Evolutionary conservation across 2,888 invertebrate genomes (phyloP).

Genomic region (Cephalotes varians): DNA sequence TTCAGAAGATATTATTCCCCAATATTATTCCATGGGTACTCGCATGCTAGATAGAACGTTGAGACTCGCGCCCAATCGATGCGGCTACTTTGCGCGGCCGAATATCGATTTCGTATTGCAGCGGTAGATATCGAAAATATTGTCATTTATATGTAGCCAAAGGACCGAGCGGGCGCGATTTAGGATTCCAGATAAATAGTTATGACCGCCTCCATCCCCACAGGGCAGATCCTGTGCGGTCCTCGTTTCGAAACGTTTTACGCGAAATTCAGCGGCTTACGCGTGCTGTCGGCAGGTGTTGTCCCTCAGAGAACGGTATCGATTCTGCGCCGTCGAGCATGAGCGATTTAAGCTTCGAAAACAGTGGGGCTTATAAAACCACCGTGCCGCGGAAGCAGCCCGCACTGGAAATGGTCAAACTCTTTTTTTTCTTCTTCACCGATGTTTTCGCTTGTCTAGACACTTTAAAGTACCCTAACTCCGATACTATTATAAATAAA

Average conservation of each 20-base stretch:
- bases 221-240: background rate
- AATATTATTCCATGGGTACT: constrained; percentile 37
- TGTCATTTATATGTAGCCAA: constrained; percentile 50
- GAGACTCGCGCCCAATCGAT: constrained; percentile 22
- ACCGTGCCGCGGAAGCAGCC: constrained; percentile 10
- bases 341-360: constrained; percentile 59
- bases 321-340: constrained; percentile 57
- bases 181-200: constrained; percentile 40
- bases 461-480: background rate
- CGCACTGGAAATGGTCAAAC: background rate
- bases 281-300: constrained; percentile 45
- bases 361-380: constrained; percentile 50
- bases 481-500: constrained; percentile 4
- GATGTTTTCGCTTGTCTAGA: constrained; percentile 20
- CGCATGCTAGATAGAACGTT: constrained; percentile 10
- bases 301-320: constrained; percentile 57
- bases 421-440: background rate
- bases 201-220: background rate
- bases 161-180: constrained; percentile 16
- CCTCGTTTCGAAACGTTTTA: constrained; percentile 43
- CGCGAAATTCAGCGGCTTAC: constrained; percentile 44
- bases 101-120: constrained; percentile 56
- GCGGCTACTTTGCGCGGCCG: constrained; percentile 44
- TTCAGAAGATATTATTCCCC: constrained; percentile 47
- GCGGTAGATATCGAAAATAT: constrained; percentile 47